Evolutionary conservation across 2,797 vertebrate species (phyloP).

Genomic region (Poliocrania exsul): DNA sequence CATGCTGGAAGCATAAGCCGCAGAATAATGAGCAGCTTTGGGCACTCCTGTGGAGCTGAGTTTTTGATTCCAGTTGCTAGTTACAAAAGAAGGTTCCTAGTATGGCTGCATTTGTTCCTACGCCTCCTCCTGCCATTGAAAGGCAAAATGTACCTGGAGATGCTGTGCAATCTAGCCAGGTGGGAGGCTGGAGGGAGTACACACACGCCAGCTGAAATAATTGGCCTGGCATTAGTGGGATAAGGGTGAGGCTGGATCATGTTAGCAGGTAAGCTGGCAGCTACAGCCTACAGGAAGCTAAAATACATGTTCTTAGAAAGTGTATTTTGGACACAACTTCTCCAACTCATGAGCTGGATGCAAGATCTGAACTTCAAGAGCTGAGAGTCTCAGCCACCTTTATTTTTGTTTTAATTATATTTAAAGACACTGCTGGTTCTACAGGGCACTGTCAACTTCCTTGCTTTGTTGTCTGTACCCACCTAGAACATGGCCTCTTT

Average conservation of each 20-base stretch:
- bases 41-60: background rate
- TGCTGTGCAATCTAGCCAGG: background rate
- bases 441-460: background rate
- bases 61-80: background rate
- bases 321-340: background rate
- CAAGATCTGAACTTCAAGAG: background rate
- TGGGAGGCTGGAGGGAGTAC: background rate
- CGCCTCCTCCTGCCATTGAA: background rate
- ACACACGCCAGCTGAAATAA: background rate
- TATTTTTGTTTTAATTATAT: background rate
- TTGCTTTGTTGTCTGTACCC: background rate
- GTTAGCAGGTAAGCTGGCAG: background rate
- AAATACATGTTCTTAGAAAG: background rate
- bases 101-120: background rate
- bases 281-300: background rate
- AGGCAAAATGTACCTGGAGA: background rate
- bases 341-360: background rate
- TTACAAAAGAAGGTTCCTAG: background rate
- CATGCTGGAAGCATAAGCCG: background rate
- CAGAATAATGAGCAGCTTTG: background rate
- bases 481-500: background rate
- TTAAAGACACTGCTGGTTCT: background rate
- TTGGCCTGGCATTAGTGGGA: background rate
- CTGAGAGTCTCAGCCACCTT: background rate
- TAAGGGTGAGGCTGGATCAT: background rate